Base-by-base conservation (phyloP, 1,140 invertebrate genomes). In the Sitobion miscanthi region DNA sequence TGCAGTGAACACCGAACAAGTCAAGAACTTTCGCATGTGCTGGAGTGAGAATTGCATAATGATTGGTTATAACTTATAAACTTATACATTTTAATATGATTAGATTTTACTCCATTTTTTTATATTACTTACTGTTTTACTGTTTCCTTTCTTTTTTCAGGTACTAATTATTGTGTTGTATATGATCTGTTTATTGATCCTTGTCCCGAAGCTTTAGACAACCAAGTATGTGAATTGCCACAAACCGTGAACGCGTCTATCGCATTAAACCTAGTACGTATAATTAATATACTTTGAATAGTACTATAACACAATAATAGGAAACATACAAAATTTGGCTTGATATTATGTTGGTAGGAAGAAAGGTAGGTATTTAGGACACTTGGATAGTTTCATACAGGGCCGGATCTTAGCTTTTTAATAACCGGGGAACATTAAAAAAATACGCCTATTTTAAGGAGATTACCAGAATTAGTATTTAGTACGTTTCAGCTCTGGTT, bases 151-250 rank as follows among this genome's bases (percentile, higher is more conserved):
- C 14, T 42, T 45, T 52, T 93, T 93, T 38, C 11, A 93, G 91
- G 54, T 1, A 57, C 91, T 17, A 45, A 20, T n/a, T 93, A 2
- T 42, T 2, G 91, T n/a, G 17, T 7, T 30, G 30, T 86, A 17
- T 45, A 9, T 4, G 30, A 54, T 4, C 5, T 93, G 25, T 54
- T 38, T 25, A 42, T 93, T 9, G 49, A 93, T 20, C 91, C 82
- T 25, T 93, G 91, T 83, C 82, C 91, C 49, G 69, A 93, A 93
- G 69, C 91, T 42, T 21, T 93, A 30, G 2, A 45, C 5, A n/a
- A 30, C 0, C 42, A 57, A n/a, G n/a, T 49, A 38, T 93, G 91
- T 45, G 91, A 57, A 57, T 6, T 86, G 17, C 49, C 91, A 25
- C 35, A 42, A 30, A 35, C 35, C 38, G 1, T 30, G 14, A 93